Base-by-base conservation (phyloP, 2,888 invertebrate species). In the Hypolimnas misippus region DNA sequence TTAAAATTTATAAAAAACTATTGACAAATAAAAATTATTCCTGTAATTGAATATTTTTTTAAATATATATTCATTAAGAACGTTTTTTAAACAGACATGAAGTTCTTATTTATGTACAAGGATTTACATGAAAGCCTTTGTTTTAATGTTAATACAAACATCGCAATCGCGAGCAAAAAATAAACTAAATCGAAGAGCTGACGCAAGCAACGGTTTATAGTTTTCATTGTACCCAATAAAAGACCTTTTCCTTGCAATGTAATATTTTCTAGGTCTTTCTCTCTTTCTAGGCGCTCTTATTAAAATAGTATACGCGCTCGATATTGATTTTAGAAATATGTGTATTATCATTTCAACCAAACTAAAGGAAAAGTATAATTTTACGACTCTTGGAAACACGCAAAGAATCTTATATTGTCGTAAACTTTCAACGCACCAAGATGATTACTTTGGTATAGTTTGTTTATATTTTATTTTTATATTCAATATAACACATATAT, bases 331-430 rank as follows among this genome's bases (percentile, higher is more conserved):
- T 65, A 65, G 25, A 14, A 49, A 4, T 29, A n/a, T 56, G 14
- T 14, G 29, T 14, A 33, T 14, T 21, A 14, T 16, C 17, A 25
- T 31, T 63, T 69, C 54, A 42, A 40, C 55, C 63, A 50, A 35
- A 53, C 57, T 53, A 40, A 57, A 63, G 60, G 63, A 65, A 65
- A 63, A 57, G 63, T 67, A 70, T 69, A 65, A 66, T 73, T 68
- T 72, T 69, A 70, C 57, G 70, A 70, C 31, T 54, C 56, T 49
- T 56, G 62, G 62, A 67, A 72, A 69, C 68, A 71, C 67, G 69
- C 70, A 66, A 70, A 71, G 66, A 69, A 71, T 69, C 66, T 63
- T 65, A 69, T 62, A 67, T 5, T 10, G 44, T 63, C 54, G 66
- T 66, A 68, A 71, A 70, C 59, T 64, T 66, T 56, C 52, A 53